phyloP scores from a whole-genome alignment of 2,797 vertebrate genomes.

The Toxotes lorentzi region DNA sequence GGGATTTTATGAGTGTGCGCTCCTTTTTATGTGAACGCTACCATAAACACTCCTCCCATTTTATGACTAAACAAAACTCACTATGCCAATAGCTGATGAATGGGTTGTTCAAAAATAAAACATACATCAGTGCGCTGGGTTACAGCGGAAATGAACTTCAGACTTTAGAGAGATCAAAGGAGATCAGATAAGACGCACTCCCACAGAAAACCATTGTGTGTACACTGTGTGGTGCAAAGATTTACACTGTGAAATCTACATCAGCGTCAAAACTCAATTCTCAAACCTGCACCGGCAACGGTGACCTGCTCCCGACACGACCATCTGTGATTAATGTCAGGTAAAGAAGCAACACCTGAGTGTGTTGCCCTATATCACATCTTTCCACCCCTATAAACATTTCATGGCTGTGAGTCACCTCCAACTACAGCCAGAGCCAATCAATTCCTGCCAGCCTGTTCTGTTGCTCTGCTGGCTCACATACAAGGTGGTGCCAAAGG shows the following conservation, averaged over 20 bases:
- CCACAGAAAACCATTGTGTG: slow-evolving; percentile 22
- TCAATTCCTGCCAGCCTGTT: slow-evolving; percentile 58
- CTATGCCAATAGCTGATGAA: slow-evolving; percentile 36
- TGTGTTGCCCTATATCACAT: slow-evolving; percentile 49
- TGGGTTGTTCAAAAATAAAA: slow-evolving; percentile 32
- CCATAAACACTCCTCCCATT: slow-evolving; percentile 38
- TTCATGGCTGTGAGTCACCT: slow-evolving; percentile 71
- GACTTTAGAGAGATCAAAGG: slow-evolving; percentile 72
- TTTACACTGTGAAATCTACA: slow-evolving; percentile 29
- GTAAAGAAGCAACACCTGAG: slow-evolving; percentile 58
- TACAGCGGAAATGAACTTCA: slow-evolving; percentile 70
- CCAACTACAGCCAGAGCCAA: slow-evolving; percentile 40
- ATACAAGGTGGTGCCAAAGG: slow-evolving; percentile 57
- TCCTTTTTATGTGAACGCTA: slow-evolving; percentile 32
- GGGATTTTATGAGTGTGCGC: not conserved
- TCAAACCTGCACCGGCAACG: slow-evolving; percentile 9
- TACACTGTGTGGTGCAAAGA: slow-evolving; percentile 14
- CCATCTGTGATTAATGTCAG: slow-evolving; percentile 31
- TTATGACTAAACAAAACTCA: slow-evolving; percentile 46
- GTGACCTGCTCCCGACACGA: slow-evolving; percentile 18
- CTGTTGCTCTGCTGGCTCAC: slow-evolving; percentile 54
- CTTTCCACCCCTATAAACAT: slow-evolving; percentile 68
- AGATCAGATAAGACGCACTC: slow-evolving; percentile 55
- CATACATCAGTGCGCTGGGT: slow-evolving; percentile 12
- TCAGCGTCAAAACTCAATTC: not conserved